Evolutionary conservation across 1,140 invertebrate genomes (phyloP), one percentile per base, ranked within the genome.

Genomic region (Halyomorpha halys): DNA sequence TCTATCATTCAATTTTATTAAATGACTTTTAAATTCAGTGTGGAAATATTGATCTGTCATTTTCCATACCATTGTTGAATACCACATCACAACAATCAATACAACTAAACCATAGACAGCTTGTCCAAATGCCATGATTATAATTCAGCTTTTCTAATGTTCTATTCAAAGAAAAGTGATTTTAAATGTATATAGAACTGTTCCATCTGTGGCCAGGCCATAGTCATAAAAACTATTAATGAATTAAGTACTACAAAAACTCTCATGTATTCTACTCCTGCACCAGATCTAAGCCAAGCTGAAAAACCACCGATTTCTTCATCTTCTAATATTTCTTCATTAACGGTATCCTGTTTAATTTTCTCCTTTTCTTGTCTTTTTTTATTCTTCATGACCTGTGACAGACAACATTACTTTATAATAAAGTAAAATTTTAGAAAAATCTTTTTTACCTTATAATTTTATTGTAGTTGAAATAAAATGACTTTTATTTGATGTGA

Each of bases 171-270:
- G 39, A 63, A 39, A 39, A 67, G 14, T 80, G 75, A 63, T 72
- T 75, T 16, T 78, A 61, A 5, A 25, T 56, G 23, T 5, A 73
- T 73, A 15, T 70, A 47, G 4, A 73, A 71, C 6, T 70, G 69
- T 67, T 78, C 69, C 63, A 82, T 75, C 64, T 78, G 77, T 6
- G 82, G 80, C 78, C 79, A 80, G 18, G 73, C 76, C 70, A 82
- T 76, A 4, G 79, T 77, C 8, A 82, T 62, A 49, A 82, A 78
- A 3, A 82, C 73, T 18, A 80, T 67, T 8, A 82, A 39, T 14
- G 79, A 78, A 73, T 82, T 83, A 21, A 76, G 75, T 15, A 82
- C 70, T 18, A 83, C 79, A 67, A 83, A 83, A 3, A 82, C 69
- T 65, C 76, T 76, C 76, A 83, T 78, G 71, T 78, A 81, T 69